These are phyloP conservation scores for Cossypha polioptera DNA, from an alignment of 2,797 vertebrate species.

Conservation along the genomic window DNA sequence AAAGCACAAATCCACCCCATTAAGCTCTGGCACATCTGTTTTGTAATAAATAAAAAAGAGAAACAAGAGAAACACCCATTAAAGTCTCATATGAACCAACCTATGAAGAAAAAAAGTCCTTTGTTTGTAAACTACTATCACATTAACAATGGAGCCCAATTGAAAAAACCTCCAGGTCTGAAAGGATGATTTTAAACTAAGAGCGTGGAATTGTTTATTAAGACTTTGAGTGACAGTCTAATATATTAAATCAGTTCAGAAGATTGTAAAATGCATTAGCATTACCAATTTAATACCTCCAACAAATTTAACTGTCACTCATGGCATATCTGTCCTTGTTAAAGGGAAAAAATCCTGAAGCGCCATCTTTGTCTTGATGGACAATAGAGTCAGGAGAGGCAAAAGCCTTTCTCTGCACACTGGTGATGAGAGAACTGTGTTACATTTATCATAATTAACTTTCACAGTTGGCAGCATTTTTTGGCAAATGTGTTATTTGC, in stretches of 20 bases:
- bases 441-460: constrained; percentile 74
- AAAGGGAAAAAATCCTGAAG: constrained; percentile 43
- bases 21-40: constrained; percentile 31
- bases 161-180: constrained; percentile 64
- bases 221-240: constrained; percentile 80
- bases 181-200: constrained; percentile 73
- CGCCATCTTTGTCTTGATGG: constrained; percentile 57
- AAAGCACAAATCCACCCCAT: constrained; percentile 13
- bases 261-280: constrained; percentile 80
- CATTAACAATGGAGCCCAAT: constrained; percentile 68
- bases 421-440: constrained; percentile 8
- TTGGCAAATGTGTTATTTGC: constrained; percentile 41
- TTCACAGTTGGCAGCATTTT: constrained; percentile 53
- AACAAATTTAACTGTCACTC: constrained; percentile 83
- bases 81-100: constrained; percentile 40
- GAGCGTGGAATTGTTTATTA: constrained; percentile 78
- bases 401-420: constrained; percentile 43
- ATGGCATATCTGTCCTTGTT: constrained; percentile 73
- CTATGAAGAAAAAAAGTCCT: constrained; percentile 29
- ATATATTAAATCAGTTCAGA: constrained; percentile 82
- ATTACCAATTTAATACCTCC: constrained; percentile 81
- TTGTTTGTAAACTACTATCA: constrained; percentile 75
- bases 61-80: constrained; percentile 33
- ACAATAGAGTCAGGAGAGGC: constrained; percentile 58
- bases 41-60: constrained; percentile 45